Conservation (phyloP, 2,113 vertebrate genomes). For the Paedocypris sp. region DNA sequence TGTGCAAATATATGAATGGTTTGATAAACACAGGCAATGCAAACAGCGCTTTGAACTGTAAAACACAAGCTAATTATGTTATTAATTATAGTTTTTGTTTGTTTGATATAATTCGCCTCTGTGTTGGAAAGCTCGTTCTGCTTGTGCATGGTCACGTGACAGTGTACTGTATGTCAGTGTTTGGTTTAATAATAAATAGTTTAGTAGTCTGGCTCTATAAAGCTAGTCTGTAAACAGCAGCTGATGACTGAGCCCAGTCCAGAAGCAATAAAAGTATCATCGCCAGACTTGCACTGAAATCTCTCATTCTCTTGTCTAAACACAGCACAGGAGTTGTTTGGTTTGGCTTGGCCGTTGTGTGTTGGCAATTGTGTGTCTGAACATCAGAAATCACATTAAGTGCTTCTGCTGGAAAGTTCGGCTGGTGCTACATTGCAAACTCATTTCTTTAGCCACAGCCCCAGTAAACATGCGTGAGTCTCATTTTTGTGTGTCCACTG, state of each 20-base stretch:
- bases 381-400: not conserved
- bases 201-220: not conserved
- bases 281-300: not conserved
- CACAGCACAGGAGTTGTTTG: slow-evolving; percentile 1
- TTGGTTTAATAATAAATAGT: slow-evolving; percentile 4
- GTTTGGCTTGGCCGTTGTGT: not conserved
- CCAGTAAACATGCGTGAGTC: not conserved
- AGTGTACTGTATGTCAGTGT: slow-evolving; percentile 8
- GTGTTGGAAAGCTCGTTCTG: too few species aligned
- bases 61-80: too few species aligned
- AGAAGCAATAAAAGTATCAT: not conserved
- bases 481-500: slow-evolving; percentile 12
- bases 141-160: not conserved
- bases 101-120: not conserved
- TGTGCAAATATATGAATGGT: too few species aligned
- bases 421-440: not conserved
- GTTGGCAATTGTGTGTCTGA: too few species aligned
- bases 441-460: not conserved
- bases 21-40: too few species aligned
- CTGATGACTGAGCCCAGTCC: not conserved
- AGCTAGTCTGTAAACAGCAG: not conserved
- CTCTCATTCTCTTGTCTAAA: slow-evolving; percentile 13
- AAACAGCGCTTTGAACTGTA: too few species aligned
- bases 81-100: too few species aligned
- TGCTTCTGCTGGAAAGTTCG: not conserved